These are phyloP conservation scores for Drosophila conformis DNA, from an alignment of 2,888 invertebrate species.

Conservation along the genomic window DNA sequence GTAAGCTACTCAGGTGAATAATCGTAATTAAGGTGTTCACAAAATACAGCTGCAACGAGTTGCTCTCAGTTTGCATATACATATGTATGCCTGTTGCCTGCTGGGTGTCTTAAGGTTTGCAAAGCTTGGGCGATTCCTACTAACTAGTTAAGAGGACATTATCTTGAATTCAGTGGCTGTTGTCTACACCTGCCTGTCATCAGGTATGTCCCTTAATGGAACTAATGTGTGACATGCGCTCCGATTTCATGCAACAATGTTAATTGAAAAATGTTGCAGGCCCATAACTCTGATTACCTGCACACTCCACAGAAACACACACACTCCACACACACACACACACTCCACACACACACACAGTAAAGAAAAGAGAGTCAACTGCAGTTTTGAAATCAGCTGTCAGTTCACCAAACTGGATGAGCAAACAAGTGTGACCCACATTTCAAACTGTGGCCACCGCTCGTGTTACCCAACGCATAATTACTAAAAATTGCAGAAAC, in stretches of 20 bases:
- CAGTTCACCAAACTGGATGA: conserved; percentile 29
- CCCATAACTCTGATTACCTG: conserved; percentile 28
- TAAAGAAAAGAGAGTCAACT: conserved; percentile 3
- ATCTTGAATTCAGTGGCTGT: conserved; percentile 3
- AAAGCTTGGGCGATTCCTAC: conserved; percentile 19
- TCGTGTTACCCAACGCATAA: conserved; percentile 37
- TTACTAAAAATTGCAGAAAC: conserved; percentile 45
- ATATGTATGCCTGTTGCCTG: background rate
- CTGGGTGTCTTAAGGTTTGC: background rate
- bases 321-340: background rate
- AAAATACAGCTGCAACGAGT: conserved; percentile 29
- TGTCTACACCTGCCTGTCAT: conserved; percentile 8
- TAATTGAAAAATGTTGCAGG: conserved; percentile 43
- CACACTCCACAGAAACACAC: background rate
- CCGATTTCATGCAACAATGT: conserved; percentile 29
- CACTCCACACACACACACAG: background rate
- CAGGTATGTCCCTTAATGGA: conserved; percentile 32
- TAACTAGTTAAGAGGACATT: conserved; percentile 28
- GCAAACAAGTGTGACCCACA: conserved; percentile 44
- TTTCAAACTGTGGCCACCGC: conserved; percentile 43
- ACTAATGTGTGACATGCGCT: conserved; percentile 22
- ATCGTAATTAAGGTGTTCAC: conserved; percentile 72
- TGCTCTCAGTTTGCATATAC: conserved; percentile 1
- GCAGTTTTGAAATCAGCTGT: conserved; percentile 31
- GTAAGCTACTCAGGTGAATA: conserved; percentile 61